phyloP scores from a whole-genome alignment of 2,797 vertebrate genomes.

The Sandelia bainsii region DNA sequence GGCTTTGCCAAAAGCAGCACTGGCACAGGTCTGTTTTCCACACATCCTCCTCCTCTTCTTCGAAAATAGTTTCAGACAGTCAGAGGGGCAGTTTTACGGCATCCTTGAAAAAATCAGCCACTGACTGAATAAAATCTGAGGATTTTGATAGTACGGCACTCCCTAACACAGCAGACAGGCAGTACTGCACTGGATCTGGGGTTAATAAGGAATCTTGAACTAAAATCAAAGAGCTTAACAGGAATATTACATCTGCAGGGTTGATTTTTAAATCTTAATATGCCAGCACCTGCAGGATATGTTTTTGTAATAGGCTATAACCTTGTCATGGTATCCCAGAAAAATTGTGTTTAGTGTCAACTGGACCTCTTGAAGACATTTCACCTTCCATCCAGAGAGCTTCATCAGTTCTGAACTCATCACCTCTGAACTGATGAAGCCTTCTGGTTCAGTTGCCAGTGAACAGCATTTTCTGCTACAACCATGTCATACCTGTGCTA shows the following conservation, averaged over 20 bases:
- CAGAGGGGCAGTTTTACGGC: slow-evolving; percentile 24
- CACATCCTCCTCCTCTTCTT: neutral
- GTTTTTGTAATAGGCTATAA: too few relatives aligned
- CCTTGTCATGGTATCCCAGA: too few relatives aligned
- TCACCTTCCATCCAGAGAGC: too few relatives aligned
- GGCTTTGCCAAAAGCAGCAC: slow-evolving; percentile 25
- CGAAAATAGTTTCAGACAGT: slow-evolving; percentile 11
- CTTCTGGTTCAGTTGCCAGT: too few relatives aligned
- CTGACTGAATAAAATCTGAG: slow-evolving; percentile 15
- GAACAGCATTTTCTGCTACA: too few relatives aligned
- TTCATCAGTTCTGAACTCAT: too few relatives aligned
- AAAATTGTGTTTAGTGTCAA: too few relatives aligned
- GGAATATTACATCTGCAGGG: neutral
- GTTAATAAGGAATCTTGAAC: slow-evolving; percentile 35
- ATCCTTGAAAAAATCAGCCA: slow-evolving; percentile 12
- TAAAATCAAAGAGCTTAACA: neutral
- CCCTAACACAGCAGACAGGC: neutral
- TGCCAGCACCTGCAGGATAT: neutral
- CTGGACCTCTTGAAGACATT: too few relatives aligned
- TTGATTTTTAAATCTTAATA: slow-evolving; percentile 14
- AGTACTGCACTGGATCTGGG: neutral
- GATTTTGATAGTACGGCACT: slow-evolving; percentile 1
- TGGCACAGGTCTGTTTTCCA: slow-evolving; percentile 13
- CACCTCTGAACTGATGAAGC: too few relatives aligned
- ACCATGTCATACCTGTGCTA: too few relatives aligned